phyloP scores from a whole-genome alignment of 2,797 vertebrate species.

The Carapus acus region DNA sequence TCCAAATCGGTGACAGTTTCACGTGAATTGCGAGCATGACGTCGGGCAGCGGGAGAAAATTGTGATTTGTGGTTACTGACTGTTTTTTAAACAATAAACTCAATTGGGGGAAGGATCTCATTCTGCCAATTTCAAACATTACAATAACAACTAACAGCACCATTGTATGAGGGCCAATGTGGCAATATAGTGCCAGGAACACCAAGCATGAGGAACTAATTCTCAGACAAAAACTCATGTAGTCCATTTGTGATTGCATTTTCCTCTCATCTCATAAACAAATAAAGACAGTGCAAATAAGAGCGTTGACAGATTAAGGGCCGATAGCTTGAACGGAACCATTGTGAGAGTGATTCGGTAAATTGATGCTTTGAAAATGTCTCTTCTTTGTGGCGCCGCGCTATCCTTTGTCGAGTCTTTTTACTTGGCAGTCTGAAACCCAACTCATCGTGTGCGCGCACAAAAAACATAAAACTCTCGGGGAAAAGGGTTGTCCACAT shows the following conservation, averaged over 20 bases:
- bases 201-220: not conserved
- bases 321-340: no score
- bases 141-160: not conserved
- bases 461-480: no score
- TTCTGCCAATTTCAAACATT: slow-evolving; percentile 1
- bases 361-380: no score
- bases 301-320: no score
- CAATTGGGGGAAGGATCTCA: not conserved
- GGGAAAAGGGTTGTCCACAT: no score
- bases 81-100: not conserved
- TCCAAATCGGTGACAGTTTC: slow-evolving; percentile 6
- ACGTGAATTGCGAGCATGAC: not conserved
- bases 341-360: no score
- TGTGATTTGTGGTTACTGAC: not conserved
- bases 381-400: no score
- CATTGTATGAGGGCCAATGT: not conserved
- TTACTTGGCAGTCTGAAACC: no score
- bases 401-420: no score
- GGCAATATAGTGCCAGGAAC: not conserved
- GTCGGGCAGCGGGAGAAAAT: not conserved
- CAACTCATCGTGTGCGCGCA: no score
- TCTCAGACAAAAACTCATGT: not conserved
- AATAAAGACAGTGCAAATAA: no score
- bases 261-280: not conserved
- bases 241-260: not conserved